Conservation (phyloP, 2,888 invertebrate species). For the Thalpophila matura region DNA sequence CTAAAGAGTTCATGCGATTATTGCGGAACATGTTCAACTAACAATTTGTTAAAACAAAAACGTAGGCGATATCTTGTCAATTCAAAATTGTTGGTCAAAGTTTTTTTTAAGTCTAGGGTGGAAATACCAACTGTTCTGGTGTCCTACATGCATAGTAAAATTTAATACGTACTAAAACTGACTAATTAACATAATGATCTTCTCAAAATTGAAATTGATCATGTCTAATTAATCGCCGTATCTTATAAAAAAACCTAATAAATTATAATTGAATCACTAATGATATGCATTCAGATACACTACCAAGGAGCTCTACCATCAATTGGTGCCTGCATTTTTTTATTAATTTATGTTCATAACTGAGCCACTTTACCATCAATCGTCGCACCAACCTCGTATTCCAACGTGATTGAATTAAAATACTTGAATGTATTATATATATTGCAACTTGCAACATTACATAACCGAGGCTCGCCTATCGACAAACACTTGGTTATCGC, state of each 20-base stretch:
- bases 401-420: constrained; percentile 58
- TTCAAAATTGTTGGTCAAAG: constrained; percentile 31
- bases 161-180: not conserved
- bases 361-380: constrained; percentile 11
- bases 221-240: constrained; percentile 29
- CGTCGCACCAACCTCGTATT: constrained; percentile 11
- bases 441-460: constrained; percentile 72
- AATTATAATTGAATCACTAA: constrained; percentile 32
- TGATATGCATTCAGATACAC: constrained; percentile 35
- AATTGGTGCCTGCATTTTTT: constrained; percentile 41
- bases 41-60: constrained; percentile 45
- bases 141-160: too few relatives aligned
- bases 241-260: constrained; percentile 16
- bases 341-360: constrained; percentile 37
- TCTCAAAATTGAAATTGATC: constrained; percentile 18
- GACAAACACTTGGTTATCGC: constrained; percentile 78
- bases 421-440: constrained; percentile 60
- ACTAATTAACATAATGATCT: constrained; percentile 11
- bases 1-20: constrained; percentile 30
- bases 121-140: not conserved
- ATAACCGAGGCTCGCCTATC: constrained; percentile 72
- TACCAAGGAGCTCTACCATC: constrained; percentile 24
- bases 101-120: constrained; percentile 1
- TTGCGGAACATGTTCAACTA: constrained; percentile 27
- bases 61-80: constrained; percentile 29